Evolutionary conservation across 2,113 vertebrate genomes (phyloP).

Genomic region (Elaphurus davidianus): DNA sequence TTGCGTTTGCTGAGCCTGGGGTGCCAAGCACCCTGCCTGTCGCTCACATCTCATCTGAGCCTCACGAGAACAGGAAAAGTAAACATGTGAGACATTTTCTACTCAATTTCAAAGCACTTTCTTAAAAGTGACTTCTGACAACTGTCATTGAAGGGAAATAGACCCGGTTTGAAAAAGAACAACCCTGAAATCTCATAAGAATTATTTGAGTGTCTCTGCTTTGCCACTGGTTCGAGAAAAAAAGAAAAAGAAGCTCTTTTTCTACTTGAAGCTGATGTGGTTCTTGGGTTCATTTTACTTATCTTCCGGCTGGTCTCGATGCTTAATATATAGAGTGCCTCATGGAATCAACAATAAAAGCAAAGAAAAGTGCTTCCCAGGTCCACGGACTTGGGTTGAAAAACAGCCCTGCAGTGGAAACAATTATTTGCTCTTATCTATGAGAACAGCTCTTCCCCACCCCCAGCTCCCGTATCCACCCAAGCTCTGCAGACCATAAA

Average conservation of each 20-base stretch:
- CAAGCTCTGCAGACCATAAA: background rate
- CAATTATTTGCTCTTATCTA: background rate
- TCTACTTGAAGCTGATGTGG: background rate
- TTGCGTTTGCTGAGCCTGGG: fast-evolving
- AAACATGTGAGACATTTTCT: background rate
- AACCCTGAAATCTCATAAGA: background rate
- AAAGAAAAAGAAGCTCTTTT: background rate
- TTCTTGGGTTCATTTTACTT: background rate
- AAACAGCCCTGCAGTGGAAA: background rate
- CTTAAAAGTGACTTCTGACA: slow-evolving; percentile 31
- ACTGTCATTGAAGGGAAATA: background rate
- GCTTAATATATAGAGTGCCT: background rate
- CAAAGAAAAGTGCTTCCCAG: background rate
- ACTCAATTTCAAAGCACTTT: background rate
- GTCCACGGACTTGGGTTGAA: background rate
- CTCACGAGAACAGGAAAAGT: background rate
- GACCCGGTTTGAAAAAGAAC: background rate
- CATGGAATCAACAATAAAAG: background rate
- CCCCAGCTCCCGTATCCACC: fast-evolving
- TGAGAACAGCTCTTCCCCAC: background rate
- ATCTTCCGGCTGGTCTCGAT: background rate
- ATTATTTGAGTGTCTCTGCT: background rate
- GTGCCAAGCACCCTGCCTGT: background rate
- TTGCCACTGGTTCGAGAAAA: background rate
- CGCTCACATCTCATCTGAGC: background rate